Evolutionary conservation across 2,113 vertebrate species (phyloP).

Genomic region (Taxidea taxus): DNA sequence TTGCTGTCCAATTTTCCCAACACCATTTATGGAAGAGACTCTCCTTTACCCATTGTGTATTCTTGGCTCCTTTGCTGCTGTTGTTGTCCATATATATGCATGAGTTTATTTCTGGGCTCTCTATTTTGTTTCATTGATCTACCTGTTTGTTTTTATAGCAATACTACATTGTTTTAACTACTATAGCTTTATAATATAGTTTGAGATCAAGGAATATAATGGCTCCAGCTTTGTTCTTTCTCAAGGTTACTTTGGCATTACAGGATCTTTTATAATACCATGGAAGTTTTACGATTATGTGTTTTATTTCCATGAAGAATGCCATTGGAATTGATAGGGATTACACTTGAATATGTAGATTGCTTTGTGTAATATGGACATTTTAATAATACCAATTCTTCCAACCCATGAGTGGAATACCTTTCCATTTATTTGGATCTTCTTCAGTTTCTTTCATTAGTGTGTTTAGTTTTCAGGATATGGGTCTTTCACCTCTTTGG

Average conservation of each 20-base stretch:
- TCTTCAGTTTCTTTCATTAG: neutral
- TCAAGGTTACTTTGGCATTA: neutral
- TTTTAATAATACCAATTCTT: neutral
- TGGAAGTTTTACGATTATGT: neutral
- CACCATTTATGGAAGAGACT: neutral
- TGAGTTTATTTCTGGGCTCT: neutral
- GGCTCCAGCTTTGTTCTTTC: neutral
- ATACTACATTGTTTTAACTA: neutral
- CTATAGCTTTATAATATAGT: neutral
- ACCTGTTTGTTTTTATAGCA: neutral
- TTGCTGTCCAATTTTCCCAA: neutral
- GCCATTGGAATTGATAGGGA: neutral
- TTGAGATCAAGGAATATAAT: neutral
- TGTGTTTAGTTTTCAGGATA: neutral
- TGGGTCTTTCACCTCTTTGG: neutral
- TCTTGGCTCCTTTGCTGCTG: neutral
- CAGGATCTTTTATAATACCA: neutral
- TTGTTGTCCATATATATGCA: neutral
- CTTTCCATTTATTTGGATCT: neutral
- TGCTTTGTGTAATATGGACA: neutral
- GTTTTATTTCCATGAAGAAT: neutral
- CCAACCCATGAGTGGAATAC: neutral
- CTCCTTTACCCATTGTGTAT: neutral
- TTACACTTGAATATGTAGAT: neutral
- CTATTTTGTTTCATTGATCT: neutral